phyloP scores from a whole-genome alignment of 2,888 invertebrate genomes.

The Phytoseiulus persimilis region DNA sequence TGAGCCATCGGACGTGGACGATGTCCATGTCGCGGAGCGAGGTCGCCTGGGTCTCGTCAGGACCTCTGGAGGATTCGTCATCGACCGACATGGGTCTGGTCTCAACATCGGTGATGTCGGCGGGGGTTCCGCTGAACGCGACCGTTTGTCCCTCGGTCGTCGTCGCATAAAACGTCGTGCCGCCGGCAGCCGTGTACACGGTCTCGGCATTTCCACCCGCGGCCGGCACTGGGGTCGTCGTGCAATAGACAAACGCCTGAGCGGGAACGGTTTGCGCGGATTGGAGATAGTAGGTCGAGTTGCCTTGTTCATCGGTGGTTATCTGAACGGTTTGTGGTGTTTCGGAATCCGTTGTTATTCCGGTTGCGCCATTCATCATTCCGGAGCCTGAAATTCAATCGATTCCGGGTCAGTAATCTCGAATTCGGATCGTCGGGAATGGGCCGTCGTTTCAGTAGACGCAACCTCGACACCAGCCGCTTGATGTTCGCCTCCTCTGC shows the following conservation, averaged over 20 bases:
- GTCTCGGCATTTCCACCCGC: conserved; percentile 24
- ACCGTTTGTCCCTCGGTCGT: conserved; percentile 34
- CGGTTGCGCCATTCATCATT: neutral
- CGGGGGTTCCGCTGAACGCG: conserved; percentile 15
- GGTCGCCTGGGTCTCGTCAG: conserved; percentile 17
- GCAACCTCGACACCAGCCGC: too few relatives aligned
- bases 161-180: conserved; percentile 26
- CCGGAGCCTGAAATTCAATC: neutral
- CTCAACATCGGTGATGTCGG: conserved; percentile 11
- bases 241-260: conserved; percentile 23
- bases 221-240: conserved; percentile 1
- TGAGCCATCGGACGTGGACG: conserved; percentile 69
- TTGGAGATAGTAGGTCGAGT: conserved; percentile 26
- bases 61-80: neutral
- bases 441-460: too few relatives aligned
- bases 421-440: too few relatives aligned
- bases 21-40: conserved; percentile 45
- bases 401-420: neutral
- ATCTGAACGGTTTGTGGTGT: conserved; percentile 17
- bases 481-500: too few relatives aligned
- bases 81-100: conserved; percentile 10
- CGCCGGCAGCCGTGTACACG: conserved; percentile 9
- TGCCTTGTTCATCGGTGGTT: conserved; percentile 30
- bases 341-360: neutral
- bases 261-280: conserved; percentile 13